Conservation (phyloP, 2,797 vertebrate species). For the Eremophila alpestris region DNA sequence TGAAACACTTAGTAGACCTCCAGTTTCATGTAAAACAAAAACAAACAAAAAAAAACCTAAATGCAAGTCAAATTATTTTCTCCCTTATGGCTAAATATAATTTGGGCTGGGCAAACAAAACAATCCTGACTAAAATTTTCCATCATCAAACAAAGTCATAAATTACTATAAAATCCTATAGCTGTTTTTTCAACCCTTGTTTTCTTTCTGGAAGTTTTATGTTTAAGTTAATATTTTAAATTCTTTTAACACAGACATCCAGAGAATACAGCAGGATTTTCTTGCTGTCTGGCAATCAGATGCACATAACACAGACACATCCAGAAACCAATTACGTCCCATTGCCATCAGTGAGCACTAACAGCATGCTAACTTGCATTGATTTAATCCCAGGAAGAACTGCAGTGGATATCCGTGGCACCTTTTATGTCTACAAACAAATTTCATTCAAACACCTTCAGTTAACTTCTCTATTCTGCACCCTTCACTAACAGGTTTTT, state of each 20-base stretch:
- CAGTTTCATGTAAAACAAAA: neutral
- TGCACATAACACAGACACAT: neutral
- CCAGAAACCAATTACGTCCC: neutral
- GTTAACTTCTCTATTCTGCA: neutral
- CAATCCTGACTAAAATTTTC: neutral
- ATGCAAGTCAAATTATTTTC: neutral
- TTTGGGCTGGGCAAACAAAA: neutral
- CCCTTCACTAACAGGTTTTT: neutral
- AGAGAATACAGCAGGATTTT: neutral
- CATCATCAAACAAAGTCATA: neutral
- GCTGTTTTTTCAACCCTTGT: neutral
- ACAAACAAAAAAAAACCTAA: neutral
- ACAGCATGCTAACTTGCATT: accelerated
- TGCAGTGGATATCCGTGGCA: neutral
- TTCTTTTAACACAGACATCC: neutral
- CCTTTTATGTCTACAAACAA: accelerated
- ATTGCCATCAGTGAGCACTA: neutral
- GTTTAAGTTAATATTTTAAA: neutral
- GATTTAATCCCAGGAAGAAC: neutral
- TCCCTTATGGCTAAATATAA: neutral
- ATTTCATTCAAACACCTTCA: neutral
- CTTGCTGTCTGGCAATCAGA: neutral
- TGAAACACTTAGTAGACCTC: neutral
- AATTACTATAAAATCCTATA: neutral
- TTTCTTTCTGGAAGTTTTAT: neutral